Evolutionary conservation across 2,888 invertebrate genomes (phyloP).

Genomic region (Eulithis prunata): DNA sequence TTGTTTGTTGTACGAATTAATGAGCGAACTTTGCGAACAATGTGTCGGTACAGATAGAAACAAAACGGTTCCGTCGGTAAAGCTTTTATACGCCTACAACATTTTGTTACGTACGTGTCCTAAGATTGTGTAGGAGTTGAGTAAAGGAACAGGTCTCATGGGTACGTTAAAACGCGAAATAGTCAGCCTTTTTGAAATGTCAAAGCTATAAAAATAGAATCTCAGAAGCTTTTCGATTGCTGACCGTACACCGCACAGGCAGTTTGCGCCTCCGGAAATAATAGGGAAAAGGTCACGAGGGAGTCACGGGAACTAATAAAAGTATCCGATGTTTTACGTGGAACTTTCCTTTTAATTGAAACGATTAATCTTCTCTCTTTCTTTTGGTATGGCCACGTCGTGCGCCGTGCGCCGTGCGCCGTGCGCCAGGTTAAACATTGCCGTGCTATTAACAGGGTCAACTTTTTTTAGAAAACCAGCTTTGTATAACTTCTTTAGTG

Average conservation of each 20-base stretch:
- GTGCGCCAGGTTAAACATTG: too few species aligned
- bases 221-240: not conserved
- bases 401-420: too few species aligned
- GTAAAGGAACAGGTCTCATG: not conserved
- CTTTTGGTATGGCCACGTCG: not conserved
- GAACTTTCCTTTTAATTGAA: slow-evolving; percentile 19
- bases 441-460: too few species aligned
- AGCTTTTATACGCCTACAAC: not conserved
- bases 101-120: not conserved
- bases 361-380: slow-evolving; percentile 10
- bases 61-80: not conserved
- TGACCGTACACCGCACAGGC: not conserved
- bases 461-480: too few species aligned
- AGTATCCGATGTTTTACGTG: slow-evolving; percentile 19
- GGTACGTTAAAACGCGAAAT: not conserved
- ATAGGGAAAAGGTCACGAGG: slow-evolving; percentile 7
- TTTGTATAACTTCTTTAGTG: too few species aligned
- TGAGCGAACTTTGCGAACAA: slow-evolving; percentile 24
- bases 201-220: slow-evolving; percentile 3
- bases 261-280: not conserved
- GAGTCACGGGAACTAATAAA: slow-evolving; percentile 14
- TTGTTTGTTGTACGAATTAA: slow-evolving; percentile 31
- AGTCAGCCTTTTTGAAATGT: not conserved
- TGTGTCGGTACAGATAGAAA: slow-evolving; percentile 23
- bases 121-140: not conserved